Evolutionary conservation across 2,888 invertebrate genomes (phyloP).

Genomic region (Orthosia gracilis): DNA sequence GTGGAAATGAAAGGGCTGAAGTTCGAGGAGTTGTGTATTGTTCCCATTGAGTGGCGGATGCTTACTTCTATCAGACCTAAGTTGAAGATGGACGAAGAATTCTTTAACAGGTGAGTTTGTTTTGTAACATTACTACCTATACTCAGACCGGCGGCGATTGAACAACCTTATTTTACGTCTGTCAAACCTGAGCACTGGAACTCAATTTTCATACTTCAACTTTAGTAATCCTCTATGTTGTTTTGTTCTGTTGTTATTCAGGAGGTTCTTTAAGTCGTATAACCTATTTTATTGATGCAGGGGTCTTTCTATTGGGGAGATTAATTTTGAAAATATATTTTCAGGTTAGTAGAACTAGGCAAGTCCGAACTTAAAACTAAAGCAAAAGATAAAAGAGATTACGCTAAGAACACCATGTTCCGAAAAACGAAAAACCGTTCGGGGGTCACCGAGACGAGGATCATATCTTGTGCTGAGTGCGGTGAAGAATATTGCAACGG

Average conservation of each 20-base stretch:
- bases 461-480: slow-evolving; percentile 95
- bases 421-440: slow-evolving; percentile 96
- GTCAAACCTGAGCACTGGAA: not conserved
- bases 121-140: not conserved
- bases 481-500: slow-evolving; percentile 96
- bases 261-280: not conserved
- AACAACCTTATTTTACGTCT: not conserved
- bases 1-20: slow-evolving; percentile 95
- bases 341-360: slow-evolving; percentile 95
- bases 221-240: not conserved
- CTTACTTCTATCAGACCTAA: slow-evolving; percentile 96
- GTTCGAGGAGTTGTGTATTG: slow-evolving; percentile 95
- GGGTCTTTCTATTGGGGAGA: not conserved
- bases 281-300: not conserved
- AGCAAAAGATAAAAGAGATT: slow-evolving; percentile 93
- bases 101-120: slow-evolving; percentile 93
- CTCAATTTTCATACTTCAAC: not conserved
- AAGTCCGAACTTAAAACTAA: slow-evolving; percentile 94
- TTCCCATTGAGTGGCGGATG: slow-evolving; percentile 98
- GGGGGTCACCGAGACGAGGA: slow-evolving; percentile 95
- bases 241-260: not conserved
- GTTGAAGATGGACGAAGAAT: slow-evolving; percentile 96
- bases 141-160: too few species aligned
- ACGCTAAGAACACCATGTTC: slow-evolving; percentile 92
- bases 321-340: slow-evolving; percentile 12